phyloP scores from a whole-genome alignment of 2,113 vertebrate species.

The Puffinus mauretanicus region DNA sequence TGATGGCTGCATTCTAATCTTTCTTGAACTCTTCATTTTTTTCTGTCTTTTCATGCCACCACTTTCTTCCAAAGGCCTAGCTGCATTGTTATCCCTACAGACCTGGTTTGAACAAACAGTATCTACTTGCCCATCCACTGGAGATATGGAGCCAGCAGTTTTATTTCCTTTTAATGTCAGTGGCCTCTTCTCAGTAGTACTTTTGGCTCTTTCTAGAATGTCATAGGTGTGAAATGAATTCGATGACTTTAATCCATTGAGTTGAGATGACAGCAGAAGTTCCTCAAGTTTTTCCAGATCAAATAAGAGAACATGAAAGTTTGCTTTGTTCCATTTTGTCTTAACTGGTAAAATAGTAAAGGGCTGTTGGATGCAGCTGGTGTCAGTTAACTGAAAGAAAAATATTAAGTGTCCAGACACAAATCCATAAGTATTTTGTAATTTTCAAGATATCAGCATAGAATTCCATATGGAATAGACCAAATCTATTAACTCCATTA shows the following conservation, averaged over 20 bases:
- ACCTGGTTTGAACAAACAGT: neutral
- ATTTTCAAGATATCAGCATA: neutral
- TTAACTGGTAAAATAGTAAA: conserved; percentile 73
- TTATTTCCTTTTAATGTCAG: conserved; percentile 70
- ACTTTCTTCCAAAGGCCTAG: conserved; percentile 30
- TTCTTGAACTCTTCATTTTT: conserved; percentile 75
- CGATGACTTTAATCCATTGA: conserved; percentile 32
- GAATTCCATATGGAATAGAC: neutral
- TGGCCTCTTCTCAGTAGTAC: conserved; percentile 67
- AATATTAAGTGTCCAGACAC: neutral
- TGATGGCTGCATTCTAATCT: conserved; percentile 13
- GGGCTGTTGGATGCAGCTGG: conserved; percentile 14
- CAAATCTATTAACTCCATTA: neutral
- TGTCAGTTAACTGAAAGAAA: conserved; percentile 38
- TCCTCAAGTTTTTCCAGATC: conserved; percentile 74
- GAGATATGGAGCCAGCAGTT: neutral
- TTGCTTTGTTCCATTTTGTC: conserved; percentile 55
- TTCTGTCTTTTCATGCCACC: conserved; percentile 64
- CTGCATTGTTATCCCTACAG: neutral
- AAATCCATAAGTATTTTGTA: neutral
- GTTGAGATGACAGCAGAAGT: conserved; percentile 51
- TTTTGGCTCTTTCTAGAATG: conserved; percentile 67
- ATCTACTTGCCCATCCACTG: conserved; percentile 17
- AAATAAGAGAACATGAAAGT: conserved; percentile 77
- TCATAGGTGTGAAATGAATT: conserved; percentile 60